phyloP scores from a whole-genome alignment of 2,888 invertebrate species.

The Dasysyrphus tricinctus region DNA sequence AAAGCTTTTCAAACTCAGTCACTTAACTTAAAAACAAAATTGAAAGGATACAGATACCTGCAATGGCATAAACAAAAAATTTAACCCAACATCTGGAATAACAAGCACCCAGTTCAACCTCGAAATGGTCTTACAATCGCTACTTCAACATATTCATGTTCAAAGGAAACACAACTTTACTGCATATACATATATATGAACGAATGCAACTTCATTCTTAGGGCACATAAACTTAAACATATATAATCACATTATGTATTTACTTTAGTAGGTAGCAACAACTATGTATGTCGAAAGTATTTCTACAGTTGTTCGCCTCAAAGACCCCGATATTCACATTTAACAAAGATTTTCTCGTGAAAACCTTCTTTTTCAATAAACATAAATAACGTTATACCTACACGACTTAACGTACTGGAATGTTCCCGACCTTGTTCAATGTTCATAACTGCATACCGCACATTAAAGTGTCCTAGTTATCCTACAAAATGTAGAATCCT shows the following conservation, averaged over 20 bases:
- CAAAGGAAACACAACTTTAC: slow-evolving; percentile 35
- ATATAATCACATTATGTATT: background rate
- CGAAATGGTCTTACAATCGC: background rate
- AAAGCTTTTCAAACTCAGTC: too few relatives aligned
- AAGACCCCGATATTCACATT: slow-evolving; percentile 44
- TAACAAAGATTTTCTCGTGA: slow-evolving; percentile 40
- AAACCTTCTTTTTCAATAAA: slow-evolving; percentile 41
- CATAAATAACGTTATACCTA: slow-evolving; percentile 57
- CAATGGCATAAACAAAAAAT: background rate
- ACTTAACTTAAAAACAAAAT: too few relatives aligned
- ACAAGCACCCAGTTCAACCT: background rate
- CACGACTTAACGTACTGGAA: slow-evolving; percentile 16
- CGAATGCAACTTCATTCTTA: slow-evolving; percentile 41
- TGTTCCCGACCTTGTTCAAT: slow-evolving; percentile 29
- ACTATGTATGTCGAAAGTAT: slow-evolving; percentile 12
- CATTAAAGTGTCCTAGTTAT: slow-evolving; percentile 63
- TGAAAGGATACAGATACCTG: background rate
- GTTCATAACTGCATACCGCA: slow-evolving; percentile 39
- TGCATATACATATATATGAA: slow-evolving; percentile 11
- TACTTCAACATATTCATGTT: background rate
- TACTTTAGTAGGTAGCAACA: background rate
- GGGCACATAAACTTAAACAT: background rate
- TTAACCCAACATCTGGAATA: background rate
- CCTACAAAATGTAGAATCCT: slow-evolving; percentile 60
- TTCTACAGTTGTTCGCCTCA: slow-evolving; percentile 31